phyloP scores from a whole-genome alignment of 2,888 invertebrate species.

The Heliconius charithonia region DNA sequence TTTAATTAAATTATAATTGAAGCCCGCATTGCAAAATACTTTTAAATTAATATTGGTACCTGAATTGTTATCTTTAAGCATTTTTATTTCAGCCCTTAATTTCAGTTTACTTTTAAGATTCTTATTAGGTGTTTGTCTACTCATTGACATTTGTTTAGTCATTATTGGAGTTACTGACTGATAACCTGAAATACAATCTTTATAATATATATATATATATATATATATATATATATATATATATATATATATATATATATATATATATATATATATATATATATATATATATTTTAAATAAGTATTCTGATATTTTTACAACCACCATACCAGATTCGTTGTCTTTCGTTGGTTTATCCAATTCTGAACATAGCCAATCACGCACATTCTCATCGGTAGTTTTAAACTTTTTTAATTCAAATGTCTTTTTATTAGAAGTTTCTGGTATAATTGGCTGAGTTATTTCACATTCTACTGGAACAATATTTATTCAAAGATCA shows the following conservation, averaged over 20 bases:
- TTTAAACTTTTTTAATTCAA: slow-evolving; percentile 45
- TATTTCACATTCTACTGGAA: background rate
- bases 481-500: background rate
- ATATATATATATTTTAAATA: background rate
- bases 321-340: slow-evolving; percentile 57
- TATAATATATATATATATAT: background rate
- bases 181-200: slow-evolving; percentile 51
- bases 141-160: slow-evolving; percentile 31
- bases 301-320: background rate
- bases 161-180: slow-evolving; percentile 49
- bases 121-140: slow-evolving; percentile 1
- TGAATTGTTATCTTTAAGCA: slow-evolving; percentile 5
- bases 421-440: slow-evolving; percentile 4
- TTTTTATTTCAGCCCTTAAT: background rate
- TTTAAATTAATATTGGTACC: slow-evolving; percentile 25
- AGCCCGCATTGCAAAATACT: background rate
- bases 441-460: background rate
- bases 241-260: too few relatives aligned
- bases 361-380: slow-evolving; percentile 53
- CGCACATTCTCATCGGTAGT: slow-evolving; percentile 53
- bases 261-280: too few relatives aligned
- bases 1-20: background rate
- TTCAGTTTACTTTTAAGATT: slow-evolving; percentile 8
- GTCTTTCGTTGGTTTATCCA: slow-evolving; percentile 55
- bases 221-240: background rate